Percentiles rank a stretch among this genome's conserved stretches.
These are phyloP conservation scores for Enteromius thamalakanensis DNA, from an alignment of 2,797 vertebrate genomes.

Conservation along the genomic window DNA sequence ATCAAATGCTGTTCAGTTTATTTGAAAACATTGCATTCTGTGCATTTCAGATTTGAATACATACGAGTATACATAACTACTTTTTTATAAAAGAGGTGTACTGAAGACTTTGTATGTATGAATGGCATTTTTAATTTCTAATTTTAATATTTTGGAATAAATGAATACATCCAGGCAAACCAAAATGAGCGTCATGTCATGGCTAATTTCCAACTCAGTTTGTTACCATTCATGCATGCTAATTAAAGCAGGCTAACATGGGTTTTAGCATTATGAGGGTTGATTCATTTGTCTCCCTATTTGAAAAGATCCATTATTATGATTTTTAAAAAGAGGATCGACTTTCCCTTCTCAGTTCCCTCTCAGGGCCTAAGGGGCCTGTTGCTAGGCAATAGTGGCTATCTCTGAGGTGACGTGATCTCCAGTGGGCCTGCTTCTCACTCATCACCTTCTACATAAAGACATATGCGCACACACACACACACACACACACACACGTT, in stretches of 20 bases:
- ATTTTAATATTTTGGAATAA: neutral
- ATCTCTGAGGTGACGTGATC: conserved; percentile 75
- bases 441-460: conserved; percentile 70
- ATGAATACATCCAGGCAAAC: neutral
- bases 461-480: conserved; percentile 45
- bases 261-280: conserved; percentile 47
- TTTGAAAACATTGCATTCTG: neutral
- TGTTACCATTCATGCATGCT: conserved; percentile 24
- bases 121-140: neutral
- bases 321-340: conserved; percentile 67
- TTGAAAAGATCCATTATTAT: conserved; percentile 68
- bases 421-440: conserved; percentile 73
- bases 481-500: conserved; percentile 37
- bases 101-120: neutral
- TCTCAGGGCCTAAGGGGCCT: conserved; percentile 66
- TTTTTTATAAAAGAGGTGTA: neutral
- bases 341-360: conserved; percentile 71
- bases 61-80: neutral
- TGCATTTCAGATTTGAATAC: neutral
- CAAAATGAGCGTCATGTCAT: neutral
- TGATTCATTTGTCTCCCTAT: conserved; percentile 53
- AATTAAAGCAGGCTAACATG: conserved; percentile 44
- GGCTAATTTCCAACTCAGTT: conserved; percentile 33
- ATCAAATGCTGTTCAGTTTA: neutral
- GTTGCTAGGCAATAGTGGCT: conserved; percentile 76